These are phyloP conservation scores for Pogoniulus pusillus DNA, from an alignment of 2,797 vertebrate species.

Conservation along the genomic window DNA sequence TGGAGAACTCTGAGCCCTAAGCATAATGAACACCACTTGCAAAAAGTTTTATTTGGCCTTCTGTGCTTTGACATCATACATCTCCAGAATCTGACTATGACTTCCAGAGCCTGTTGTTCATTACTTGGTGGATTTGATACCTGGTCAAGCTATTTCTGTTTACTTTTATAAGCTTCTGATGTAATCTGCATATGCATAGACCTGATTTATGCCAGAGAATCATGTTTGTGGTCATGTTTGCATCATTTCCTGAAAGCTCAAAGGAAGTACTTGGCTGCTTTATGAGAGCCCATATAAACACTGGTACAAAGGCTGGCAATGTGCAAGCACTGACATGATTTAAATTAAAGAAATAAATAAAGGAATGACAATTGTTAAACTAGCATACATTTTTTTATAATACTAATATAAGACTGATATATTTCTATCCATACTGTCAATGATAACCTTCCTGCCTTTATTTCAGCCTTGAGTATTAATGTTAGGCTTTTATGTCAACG, in stretches of 20 bases:
- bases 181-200: slow-evolving; percentile 31
- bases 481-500: slow-evolving; percentile 49
- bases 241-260: slow-evolving; percentile 46
- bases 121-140: not conserved
- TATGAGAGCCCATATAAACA: slow-evolving; percentile 62
- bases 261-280: slow-evolving; percentile 61
- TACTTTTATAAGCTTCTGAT: slow-evolving; percentile 29
- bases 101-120: slow-evolving; percentile 3
- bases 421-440: slow-evolving; percentile 67
- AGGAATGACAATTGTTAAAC: slow-evolving; percentile 66
- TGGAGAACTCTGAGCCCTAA: not conserved
- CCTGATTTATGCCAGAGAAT: slow-evolving; percentile 31
- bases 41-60: not conserved
- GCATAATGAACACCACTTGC: not conserved
- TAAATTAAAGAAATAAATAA: slow-evolving; percentile 53
- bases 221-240: slow-evolving; percentile 40
- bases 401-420: slow-evolving; percentile 68
- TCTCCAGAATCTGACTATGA: not conserved
- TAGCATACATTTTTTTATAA: slow-evolving; percentile 73
- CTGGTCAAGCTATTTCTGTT: slow-evolving; percentile 47
- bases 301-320: slow-evolving; percentile 63
- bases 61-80: no score
- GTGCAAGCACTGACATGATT: slow-evolving; percentile 50
- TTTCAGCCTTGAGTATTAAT: slow-evolving; percentile 47
- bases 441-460: slow-evolving; percentile 61